Evolutionary conservation across 2,797 vertebrate species (phyloP).

Genomic region (Eurystomus glaucurus): DNA sequence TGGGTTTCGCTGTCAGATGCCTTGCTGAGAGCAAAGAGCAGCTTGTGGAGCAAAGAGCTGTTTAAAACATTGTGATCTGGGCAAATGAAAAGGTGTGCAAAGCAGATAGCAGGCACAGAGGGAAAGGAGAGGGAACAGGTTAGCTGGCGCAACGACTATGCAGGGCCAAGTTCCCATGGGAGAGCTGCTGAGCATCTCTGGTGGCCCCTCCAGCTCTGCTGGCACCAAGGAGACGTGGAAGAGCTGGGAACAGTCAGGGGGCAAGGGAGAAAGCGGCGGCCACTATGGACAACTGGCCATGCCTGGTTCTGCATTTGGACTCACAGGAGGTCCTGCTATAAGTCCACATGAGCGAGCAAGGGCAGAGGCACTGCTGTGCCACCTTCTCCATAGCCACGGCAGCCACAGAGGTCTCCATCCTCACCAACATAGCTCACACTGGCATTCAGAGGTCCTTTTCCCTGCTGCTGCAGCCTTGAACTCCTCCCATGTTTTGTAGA

Average conservation of each 20-base stretch:
- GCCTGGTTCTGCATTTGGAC: background rate
- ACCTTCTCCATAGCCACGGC: background rate
- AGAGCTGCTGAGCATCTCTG: background rate
- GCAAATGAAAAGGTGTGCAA: background rate
- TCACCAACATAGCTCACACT: background rate
- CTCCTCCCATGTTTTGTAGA: background rate
- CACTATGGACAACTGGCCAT: accelerated
- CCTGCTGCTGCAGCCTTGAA: background rate
- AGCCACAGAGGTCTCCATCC: background rate
- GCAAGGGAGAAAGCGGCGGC: background rate
- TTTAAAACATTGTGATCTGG: background rate
- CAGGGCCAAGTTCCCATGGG: background rate
- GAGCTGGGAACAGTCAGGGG: background rate
- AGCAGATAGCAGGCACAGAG: background rate
- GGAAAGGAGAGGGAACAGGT: background rate
- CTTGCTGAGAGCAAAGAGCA: background rate
- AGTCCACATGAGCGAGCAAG: background rate
- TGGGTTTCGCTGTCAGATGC: accelerated
- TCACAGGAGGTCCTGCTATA: background rate
- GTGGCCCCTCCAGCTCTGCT: background rate
- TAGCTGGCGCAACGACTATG: background rate
- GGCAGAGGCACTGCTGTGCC: background rate
- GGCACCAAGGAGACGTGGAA: background rate
- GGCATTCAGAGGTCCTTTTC: background rate
- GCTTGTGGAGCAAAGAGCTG: background rate